Base-by-base conservation (phyloP, 2,797 vertebrate species). In the Ibycter americanus region DNA sequence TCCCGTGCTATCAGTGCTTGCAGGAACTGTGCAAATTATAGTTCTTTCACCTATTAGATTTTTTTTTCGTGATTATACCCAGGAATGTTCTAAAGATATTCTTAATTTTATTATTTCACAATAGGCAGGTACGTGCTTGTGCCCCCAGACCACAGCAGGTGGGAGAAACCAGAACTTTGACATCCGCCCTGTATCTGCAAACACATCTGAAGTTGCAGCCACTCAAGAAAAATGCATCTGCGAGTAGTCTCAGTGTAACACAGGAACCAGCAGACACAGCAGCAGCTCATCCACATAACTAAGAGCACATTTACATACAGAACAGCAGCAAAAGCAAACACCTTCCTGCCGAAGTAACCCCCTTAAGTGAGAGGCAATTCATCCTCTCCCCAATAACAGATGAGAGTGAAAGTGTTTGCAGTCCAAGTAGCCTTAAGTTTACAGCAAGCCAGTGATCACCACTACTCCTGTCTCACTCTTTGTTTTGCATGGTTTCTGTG, bases 81-180 rank as follows among this genome's bases (percentile, higher is more conserved):
- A 80, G n/a, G 17, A 76, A 78, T 4, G 67, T 91, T 89, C 63
- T 46, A 52, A 93, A 87, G 32, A 66, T 29, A 36, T 87, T 92
- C 87, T 87, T 55, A 81, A 73, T 40, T 38, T 32, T 15, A 31
- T 46, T 76, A 44, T 94, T 89, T 80, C 62, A 46, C 92, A 94
- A 67, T 26, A 54, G 83, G 81, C 93, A 84, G 49, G 96, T 55
- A 79, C 36, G 2, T 13, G n/a, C 92, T 78, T 93, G 92, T 44
- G 59, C 40, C 84, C 32, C 58, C 40, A 49, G 44, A 52, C 42
- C 11, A 20, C 3, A 3, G 34, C 29, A 88, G 76, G 23, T 27
- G 9, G 34, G 42, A 80, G 55, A 68, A 87, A 62, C 51, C 6
- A 14, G n/a, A 76, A 51, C 31, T 26, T 29, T 25, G 34, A 47